Base-by-base conservation (phyloP, 2,113 vertebrate species). In the Thunnus maccoyii region DNA sequence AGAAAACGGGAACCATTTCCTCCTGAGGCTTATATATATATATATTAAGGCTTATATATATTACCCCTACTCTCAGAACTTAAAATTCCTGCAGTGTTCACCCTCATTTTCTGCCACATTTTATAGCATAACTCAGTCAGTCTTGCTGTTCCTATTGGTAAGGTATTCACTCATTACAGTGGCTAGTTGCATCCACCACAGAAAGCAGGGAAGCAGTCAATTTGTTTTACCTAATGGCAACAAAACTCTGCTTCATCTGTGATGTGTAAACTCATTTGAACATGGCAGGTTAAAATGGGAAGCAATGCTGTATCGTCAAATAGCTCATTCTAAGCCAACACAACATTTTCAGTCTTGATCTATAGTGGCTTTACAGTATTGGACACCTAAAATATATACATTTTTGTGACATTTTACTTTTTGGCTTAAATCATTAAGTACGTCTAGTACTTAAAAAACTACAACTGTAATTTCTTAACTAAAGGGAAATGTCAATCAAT, bases 231-330 rank as follows among this genome's bases (percentile, higher is more conserved):
- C 44, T 50, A 72, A 72, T 52, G 36, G 30, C n/a, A 5, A 32
- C 55, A 22, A 10, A 30, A 15, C 30, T 32, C 17, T 7, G 13
- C 62, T 83, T 78, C 16, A 54, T 67, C 61, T 41, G 56, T 15
- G 64, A 36, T 79, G 64, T 65, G 27, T 70, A 69, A 75, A 51
- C 51, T 44, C 22, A 30, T 65, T 27, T 18, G 6, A 27, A 62
- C 46, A 41, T 47, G 46, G 54, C 73, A 54, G 61, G 52, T 46
- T 67, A 72, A 61, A 47, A 75, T 71, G 54, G 60, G 52, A 18
- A 36, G 48, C 36, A 25, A 63, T 25, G 62, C 48, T 25, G 48
- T 25, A 73, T 46, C 4, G 48, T 50, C 7, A 18, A 72, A 48
- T 5, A 66, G 15, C 20, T 46, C 41, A 5, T 27, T 72, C 22